phyloP scores from a whole-genome alignment of 2,797 vertebrate species.

The Aythya fuligula region DNA sequence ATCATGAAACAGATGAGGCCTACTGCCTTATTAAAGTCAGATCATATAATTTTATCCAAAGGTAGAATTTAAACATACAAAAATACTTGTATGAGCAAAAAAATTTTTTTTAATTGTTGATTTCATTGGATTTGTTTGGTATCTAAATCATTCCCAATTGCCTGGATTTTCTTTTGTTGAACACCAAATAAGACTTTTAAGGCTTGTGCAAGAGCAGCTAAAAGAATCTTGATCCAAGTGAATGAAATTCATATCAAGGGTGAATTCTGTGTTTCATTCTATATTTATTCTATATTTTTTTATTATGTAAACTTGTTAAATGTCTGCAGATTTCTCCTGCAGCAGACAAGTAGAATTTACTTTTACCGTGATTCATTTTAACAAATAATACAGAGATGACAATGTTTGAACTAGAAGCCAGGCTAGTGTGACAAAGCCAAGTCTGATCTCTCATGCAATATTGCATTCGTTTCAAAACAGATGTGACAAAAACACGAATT shows the following conservation, averaged over 20 bases:
- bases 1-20: neutral
- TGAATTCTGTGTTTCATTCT: neutral
- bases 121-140: neutral
- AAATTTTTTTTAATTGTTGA: neutral
- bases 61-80: neutral
- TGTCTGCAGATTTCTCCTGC: neutral
- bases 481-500: neutral
- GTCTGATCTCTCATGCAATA: neutral
- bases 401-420: neutral
- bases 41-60: neutral
- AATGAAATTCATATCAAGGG: neutral
- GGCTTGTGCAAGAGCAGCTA: neutral
- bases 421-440: neutral
- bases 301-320: neutral
- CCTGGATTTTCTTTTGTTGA: neutral
- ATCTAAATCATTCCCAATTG: neutral
- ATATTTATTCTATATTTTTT: neutral
- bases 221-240: neutral
- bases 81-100: neutral
- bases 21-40: neutral
- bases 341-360: neutral
- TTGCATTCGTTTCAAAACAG: neutral
- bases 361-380: neutral
- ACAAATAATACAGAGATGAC: neutral
- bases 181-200: neutral